phyloP scores from a whole-genome alignment of 2,113 vertebrate species.

The Arenaria interpres region DNA sequence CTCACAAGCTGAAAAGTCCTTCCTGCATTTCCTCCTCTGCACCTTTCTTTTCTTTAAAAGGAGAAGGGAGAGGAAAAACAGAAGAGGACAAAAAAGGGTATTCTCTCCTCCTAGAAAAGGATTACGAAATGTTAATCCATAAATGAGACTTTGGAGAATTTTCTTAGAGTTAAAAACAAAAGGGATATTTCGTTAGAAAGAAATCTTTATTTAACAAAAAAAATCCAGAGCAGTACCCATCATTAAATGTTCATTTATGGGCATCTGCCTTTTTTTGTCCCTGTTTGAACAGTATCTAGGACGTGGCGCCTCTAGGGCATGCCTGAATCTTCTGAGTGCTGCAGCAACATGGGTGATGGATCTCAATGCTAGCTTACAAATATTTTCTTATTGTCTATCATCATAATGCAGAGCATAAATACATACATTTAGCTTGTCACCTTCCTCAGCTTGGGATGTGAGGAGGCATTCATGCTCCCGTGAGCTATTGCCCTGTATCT shows the following conservation, averaged over 20 bases:
- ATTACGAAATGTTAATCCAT: background rate
- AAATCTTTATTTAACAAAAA: background rate
- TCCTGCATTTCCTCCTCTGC: background rate
- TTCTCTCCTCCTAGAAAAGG: background rate
- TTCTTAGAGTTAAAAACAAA: background rate
- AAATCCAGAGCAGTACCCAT: background rate
- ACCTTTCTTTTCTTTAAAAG: background rate
- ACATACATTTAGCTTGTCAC: background rate
- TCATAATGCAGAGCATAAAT: background rate
- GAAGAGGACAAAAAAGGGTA: background rate
- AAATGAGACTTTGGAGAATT: background rate
- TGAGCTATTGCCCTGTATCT: background rate
- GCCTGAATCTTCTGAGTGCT: background rate
- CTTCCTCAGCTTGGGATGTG: background rate
- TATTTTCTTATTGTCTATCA: background rate
- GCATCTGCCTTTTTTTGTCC: background rate
- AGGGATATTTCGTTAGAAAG: background rate
- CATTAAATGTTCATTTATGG: background rate
- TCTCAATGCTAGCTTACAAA: background rate
- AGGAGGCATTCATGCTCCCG: background rate
- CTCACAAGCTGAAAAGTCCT: background rate
- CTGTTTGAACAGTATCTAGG: background rate
- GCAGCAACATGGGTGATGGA: rapidly evolving
- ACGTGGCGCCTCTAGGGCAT: background rate
- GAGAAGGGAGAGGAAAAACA: background rate